phyloP scores from a whole-genome alignment of 2,888 invertebrate species.

The Asteroscopus sphinx region DNA sequence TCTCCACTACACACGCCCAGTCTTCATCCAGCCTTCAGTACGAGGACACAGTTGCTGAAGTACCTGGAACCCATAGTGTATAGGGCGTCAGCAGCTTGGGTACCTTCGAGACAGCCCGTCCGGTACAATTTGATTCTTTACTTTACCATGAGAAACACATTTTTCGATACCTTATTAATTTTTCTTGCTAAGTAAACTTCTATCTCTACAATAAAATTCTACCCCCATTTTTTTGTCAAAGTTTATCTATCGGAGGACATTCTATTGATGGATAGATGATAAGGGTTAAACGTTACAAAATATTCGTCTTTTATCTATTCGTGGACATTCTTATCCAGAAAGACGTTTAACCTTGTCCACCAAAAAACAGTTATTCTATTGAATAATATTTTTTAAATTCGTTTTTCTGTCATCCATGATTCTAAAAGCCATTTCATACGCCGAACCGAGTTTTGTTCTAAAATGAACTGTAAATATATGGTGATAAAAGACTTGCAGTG shows the following conservation, averaged over 20 bases:
- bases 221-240: conserved; percentile 8
- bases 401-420: neutral
- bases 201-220: neutral
- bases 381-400: neutral
- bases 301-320: conserved; percentile 13
- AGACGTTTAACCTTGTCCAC: conserved; percentile 10
- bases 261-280: conserved; percentile 15
- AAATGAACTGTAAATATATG: neutral
- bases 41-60: too few relatives aligned
- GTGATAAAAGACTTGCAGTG: neutral
- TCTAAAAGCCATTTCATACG: neutral
- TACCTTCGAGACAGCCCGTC: too few relatives aligned
- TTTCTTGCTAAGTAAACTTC: too few relatives aligned
- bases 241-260: conserved; percentile 14
- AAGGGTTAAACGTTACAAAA: conserved; percentile 27
- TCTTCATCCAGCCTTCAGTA: too few relatives aligned
- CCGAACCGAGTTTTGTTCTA: neutral
- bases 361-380: neutral
- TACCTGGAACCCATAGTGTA: too few relatives aligned
- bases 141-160: too few relatives aligned
- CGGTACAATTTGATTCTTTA: too few relatives aligned
- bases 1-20: too few relatives aligned
- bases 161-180: too few relatives aligned
- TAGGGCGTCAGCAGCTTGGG: too few relatives aligned
- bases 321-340: conserved; percentile 4